A percentile compares a stretch with the other conserved stretches of the same genome.
Conservation (phyloP, 2,797 vertebrate species). For the Staurois parvus region DNA sequence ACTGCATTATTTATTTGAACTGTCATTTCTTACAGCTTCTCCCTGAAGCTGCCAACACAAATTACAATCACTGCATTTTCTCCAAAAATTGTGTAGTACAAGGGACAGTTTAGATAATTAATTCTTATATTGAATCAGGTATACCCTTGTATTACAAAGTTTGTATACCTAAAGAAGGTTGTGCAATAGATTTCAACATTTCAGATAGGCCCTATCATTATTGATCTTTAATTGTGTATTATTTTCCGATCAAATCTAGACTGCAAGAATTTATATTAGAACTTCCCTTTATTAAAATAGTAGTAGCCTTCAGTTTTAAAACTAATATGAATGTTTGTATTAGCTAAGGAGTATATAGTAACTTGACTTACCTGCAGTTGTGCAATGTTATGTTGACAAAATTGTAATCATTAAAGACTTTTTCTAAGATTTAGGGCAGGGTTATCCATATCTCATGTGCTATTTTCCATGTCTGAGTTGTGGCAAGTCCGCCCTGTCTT, state of each 20-base stretch:
- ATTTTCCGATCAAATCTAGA: too few species aligned
- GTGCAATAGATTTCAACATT: not conserved
- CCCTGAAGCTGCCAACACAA: too few species aligned
- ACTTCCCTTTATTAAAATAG: too few species aligned
- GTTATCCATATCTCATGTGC: not conserved
- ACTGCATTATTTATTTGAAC: too few species aligned
- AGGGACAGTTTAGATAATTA: not conserved
- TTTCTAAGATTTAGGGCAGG: not conserved
- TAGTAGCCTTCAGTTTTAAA: too few species aligned
- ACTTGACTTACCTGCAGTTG: not conserved
- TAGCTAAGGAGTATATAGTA: not conserved
- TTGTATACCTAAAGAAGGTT: not conserved
- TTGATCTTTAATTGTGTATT: too few species aligned
- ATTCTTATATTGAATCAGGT: not conserved
- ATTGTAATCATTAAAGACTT: not conserved
- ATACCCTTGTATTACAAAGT: not conserved
- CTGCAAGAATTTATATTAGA: too few species aligned
- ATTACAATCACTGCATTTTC: too few species aligned
- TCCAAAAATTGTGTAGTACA: too few species aligned
- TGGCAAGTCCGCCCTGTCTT: not conserved
- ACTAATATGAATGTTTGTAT: not conserved
- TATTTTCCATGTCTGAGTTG: slow-evolving; percentile 3
- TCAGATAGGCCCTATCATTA: not conserved
- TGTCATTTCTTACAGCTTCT: too few species aligned
- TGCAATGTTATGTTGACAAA: not conserved